phyloP scores from a whole-genome alignment of 2,797 vertebrate species.

The Melanitta fusca region DNA sequence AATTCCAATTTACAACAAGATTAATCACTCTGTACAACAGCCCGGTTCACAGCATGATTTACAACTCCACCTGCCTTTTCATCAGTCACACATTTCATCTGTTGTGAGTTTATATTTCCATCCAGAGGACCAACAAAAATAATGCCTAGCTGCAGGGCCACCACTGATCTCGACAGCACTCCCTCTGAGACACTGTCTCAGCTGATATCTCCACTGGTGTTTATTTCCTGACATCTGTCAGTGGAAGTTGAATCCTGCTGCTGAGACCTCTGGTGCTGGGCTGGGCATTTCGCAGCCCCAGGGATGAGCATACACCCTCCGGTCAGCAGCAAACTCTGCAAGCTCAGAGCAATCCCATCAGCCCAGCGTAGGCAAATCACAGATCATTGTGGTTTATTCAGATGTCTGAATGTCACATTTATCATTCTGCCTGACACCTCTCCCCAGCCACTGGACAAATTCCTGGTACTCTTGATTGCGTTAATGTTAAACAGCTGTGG shows the following conservation, averaged over 20 bases:
- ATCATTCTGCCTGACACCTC: constrained; percentile 1
- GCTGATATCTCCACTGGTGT: background rate
- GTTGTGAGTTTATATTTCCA: constrained; percentile 14
- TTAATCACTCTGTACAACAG: background rate
- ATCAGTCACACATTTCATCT: constrained; percentile 31
- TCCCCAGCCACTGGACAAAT: background rate
- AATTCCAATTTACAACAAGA: constrained; percentile 12
- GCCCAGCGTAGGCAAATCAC: background rate
- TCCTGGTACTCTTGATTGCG: background rate
- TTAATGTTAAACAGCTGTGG: background rate
- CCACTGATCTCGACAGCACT: background rate
- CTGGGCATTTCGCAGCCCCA: background rate
- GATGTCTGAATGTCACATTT: background rate
- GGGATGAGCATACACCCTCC: background rate
- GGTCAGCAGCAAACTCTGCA: background rate
- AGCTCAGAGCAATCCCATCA: background rate
- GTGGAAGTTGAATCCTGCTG: accelerated
- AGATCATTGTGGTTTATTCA: background rate
- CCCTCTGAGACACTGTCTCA: background rate
- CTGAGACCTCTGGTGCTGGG: background rate
- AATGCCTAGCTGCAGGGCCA: background rate
- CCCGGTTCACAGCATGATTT: constrained; percentile 24
- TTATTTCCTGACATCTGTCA: background rate
- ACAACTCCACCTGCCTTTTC: constrained; percentile 48
- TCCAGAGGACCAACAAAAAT: background rate